A percentile compares a stretch with the other conserved stretches of the same genome.
Evolutionary conservation across 2,797 vertebrate genomes (phyloP).

Genomic region (Lophotriccus pileatus): DNA sequence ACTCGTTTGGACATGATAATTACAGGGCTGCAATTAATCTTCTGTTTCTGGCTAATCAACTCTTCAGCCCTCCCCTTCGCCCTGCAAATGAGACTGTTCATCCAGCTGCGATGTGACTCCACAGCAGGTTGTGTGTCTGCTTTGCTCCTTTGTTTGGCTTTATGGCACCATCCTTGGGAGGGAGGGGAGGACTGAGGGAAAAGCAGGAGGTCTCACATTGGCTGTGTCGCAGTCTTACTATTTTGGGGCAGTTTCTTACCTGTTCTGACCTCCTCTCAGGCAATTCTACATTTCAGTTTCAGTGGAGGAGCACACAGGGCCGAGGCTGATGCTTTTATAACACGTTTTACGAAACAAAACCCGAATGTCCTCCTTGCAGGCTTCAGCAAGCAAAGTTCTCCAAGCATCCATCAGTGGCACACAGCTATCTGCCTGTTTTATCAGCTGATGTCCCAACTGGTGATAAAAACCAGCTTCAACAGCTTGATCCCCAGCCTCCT

Average conservation of each 20-base stretch:
- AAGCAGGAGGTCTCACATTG: not conserved
- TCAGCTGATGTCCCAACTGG: not conserved
- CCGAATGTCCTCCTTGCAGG: accelerated
- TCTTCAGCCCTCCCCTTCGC: not conserved
- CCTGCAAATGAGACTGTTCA: not conserved
- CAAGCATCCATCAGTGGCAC: not conserved
- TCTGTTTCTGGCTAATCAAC: not conserved
- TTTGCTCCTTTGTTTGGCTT: not conserved
- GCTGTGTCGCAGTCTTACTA: accelerated
- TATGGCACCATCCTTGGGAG: accelerated
- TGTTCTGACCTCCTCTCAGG: not conserved
- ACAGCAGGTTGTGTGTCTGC: accelerated
- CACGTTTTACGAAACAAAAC: accelerated
- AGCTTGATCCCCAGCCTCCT: not conserved
- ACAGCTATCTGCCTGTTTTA: not conserved
- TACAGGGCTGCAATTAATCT: not conserved
- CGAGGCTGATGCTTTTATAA: not conserved
- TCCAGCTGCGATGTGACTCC: not conserved
- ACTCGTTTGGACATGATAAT: not conserved
- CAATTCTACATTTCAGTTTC: not conserved
- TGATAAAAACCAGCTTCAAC: not conserved
- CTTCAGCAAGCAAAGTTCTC: not conserved
- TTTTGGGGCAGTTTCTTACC: not conserved
- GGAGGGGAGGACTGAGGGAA: not conserved
- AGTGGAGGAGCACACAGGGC: not conserved